Evolutionary conservation across 2,888 invertebrate species (phyloP), one percentile per base, ranked within the genome.

Genomic region (Phania funesta): DNA sequence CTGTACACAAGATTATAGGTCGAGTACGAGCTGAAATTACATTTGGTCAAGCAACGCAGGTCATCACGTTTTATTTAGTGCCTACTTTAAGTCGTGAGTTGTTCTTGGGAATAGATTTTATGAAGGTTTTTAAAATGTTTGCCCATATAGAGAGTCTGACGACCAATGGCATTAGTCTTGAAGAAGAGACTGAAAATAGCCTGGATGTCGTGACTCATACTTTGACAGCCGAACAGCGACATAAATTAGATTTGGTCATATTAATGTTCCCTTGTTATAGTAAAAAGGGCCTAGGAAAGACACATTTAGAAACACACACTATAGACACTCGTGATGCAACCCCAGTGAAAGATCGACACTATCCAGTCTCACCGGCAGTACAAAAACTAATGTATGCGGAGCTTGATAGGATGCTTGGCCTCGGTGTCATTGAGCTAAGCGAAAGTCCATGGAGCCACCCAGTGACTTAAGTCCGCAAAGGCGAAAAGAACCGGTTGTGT

Each of bases 401-500:
- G 56, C 46, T 74, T 13, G 54, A 74, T 44, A 26, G 74, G 18
- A 74, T 74, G 64, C 13, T 74, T 29, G 41, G 32, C 8, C 18
- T 74, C 7, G 64, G 74, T 11, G 74, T 74, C 13, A 64, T 74
- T 41, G 64, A 74, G 29, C 11, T 5, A 1, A 73, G 73, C 7
- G 50, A 54, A 9, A 64, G 64, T 32, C 54, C 46, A 7, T 64
- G 64, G 64, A 71, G 56, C 24, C 64, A 62, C n/a, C 76, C 68
- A 22, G 76, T 68, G 5, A 62, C 60, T 13, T 50, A 68, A 18
- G 76, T 67, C 18, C 56, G 68, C 3, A 62, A 60, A 35, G 71
- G 60, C 32, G 52, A 60, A 35, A 68, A 68, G 44, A 77, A 71
- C 22, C 26, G 78, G 11, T 54, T 78, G 38, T 77, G 60, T 7